Base-by-base conservation (phyloP, 53 echinoderm and acorn worm species). In the Echinometra lucunter region DNA sequence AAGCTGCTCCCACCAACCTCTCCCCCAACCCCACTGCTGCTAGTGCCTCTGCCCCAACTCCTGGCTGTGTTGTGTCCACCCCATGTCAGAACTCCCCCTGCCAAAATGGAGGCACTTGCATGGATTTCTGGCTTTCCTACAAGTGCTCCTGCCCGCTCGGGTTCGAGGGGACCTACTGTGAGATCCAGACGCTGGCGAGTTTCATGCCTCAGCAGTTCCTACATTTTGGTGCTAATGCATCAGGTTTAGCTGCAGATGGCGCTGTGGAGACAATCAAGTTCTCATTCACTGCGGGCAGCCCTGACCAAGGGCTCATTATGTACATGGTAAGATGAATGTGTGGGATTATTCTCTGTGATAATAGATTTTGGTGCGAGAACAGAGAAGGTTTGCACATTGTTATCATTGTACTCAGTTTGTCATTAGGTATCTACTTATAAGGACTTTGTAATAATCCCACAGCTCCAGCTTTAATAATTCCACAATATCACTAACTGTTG, bases 171-270 rank as follows among this genome's bases (percentile, higher is more conserved):
- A 70, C 93, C 27, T 85, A 94, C 66, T 99, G 99, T 37, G 95
- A 97, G 95, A 87, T 95, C 34, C 98, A 98, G 96, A 99, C 99
- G 1, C 94, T 95, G 87, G 99, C 98, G 37, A 97, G 96, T 66
- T 99, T 99, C 92, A 93, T 58, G 18, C 92, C 96, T 0, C 57
- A 95, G 25, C 95, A 90, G 81, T 99, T 98, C 88, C 92, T 99
- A 12, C 97, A 99, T 78, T 99, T 98, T 96, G 95, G 94, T 11
- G 95, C 35, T 35, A 94, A 81, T 32, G 96, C 82, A 28, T 44
- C 11, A 25, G 44, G 40, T 10, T 21, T 95, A 40, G 91, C 88
- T 13, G 34, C 91, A 2, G 85, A 89, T 11, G 94, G 69, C 11
- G 91, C 95, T 9, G 89, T 98, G 93, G 74, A 92, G 27, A 95